phyloP scores from a whole-genome alignment of 2,888 invertebrate genomes.

The Sarcophaga rosellei region DNA sequence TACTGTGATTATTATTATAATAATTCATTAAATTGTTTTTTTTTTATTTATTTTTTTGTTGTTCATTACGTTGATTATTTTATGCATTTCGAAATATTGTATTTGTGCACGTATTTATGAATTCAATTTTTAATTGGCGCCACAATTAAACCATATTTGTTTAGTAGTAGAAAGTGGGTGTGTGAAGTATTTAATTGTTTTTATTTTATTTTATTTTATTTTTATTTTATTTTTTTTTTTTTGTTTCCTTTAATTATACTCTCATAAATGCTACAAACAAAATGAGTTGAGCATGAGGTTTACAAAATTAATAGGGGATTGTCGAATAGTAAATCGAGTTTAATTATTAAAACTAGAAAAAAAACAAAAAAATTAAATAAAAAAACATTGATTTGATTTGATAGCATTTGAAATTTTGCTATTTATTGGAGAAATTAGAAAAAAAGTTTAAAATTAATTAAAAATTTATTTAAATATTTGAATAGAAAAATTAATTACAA shows the following conservation, averaged over 20 bases:
- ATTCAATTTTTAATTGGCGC: conserved; percentile 59
- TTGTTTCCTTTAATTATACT: too few relatives aligned
- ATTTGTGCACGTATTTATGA: conserved; percentile 17
- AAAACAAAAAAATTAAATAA: too few relatives aligned
- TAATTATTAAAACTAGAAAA: neutral
- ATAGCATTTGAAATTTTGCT: too few relatives aligned
- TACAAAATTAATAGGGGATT: conserved; percentile 17
- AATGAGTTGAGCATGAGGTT: neutral
- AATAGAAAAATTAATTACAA: too few relatives aligned
- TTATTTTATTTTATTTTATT: neutral
- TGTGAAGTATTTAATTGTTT: neutral
- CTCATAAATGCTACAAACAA: neutral
- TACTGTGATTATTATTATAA: conserved; percentile 21
- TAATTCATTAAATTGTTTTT: neutral
- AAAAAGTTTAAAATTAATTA: too few relatives aligned
- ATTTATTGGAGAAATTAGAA: too few relatives aligned
- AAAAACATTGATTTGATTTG: too few relatives aligned
- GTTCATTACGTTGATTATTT: neutral
- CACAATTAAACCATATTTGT: conserved; percentile 59
- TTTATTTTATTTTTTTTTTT: too few relatives aligned
- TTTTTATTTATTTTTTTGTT: neutral
- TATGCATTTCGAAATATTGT: conserved; percentile 38
- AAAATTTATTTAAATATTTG: too few relatives aligned
- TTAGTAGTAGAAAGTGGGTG: conserved; percentile 30
- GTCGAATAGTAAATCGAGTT: conserved; percentile 28